Percentiles rank a stretch among this genome's conserved stretches.
Evolutionary conservation across 2,888 invertebrate genomes (phyloP).

Genomic region (Tuberolachnus salignus): DNA sequence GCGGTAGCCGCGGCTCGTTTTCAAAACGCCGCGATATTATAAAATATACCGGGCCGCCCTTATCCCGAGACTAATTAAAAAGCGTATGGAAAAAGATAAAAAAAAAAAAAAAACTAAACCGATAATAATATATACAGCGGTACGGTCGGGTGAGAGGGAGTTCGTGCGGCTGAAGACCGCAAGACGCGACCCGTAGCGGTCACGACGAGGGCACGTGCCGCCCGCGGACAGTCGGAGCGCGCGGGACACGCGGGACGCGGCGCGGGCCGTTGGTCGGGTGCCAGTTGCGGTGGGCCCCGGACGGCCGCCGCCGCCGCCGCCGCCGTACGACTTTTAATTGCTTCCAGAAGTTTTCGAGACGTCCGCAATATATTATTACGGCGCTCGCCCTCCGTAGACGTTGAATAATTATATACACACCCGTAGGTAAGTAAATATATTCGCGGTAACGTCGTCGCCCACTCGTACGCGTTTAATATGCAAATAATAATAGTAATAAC

Average conservation of each 20-base stretch:
- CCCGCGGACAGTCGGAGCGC: neutral
- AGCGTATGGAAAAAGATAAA: too few species aligned
- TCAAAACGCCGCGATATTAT: too few species aligned
- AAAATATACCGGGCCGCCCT: too few species aligned
- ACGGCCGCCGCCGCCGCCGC: neutral
- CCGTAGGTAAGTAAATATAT: too few species aligned
- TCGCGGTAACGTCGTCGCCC: too few species aligned
- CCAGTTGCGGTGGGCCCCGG: constrained; percentile 1
- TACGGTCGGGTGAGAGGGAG: too few species aligned
- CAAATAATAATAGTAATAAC: too few species aligned
- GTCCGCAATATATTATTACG: constrained; percentile 7
- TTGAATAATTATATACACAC: constrained; percentile 3
- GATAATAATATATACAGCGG: too few species aligned
- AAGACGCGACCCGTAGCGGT: too few species aligned
- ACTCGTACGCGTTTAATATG: neutral
- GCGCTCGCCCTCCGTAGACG: neutral
- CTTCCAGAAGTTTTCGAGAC: constrained; percentile 41
- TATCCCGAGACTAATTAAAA: too few species aligned
- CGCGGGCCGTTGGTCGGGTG: constrained; percentile 44
- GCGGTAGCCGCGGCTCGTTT: too few species aligned
- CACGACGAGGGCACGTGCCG: constrained; percentile 29
- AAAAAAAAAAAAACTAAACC: too few species aligned
- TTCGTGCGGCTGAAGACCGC: constrained; percentile 1
- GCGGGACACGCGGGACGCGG: constrained; percentile 41
- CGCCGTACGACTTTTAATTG: constrained; percentile 46